Percentiles rank a stretch among this genome's conserved stretches.
phyloP scores from a whole-genome alignment of 2,888 invertebrate genomes.

The Chrysomela aeneicollis region DNA sequence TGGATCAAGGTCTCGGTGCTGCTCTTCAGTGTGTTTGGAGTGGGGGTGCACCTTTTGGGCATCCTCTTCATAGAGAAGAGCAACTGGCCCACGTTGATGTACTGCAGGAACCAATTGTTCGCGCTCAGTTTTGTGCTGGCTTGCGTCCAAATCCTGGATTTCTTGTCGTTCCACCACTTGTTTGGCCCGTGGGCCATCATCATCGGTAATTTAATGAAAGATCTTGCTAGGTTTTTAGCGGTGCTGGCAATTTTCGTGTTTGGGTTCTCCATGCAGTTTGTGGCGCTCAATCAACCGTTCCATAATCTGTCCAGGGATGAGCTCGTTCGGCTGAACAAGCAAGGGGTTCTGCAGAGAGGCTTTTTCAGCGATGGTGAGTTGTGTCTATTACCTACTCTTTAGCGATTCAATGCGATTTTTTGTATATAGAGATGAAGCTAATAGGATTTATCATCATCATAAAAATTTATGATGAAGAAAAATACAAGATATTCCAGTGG shows the following conservation, averaged over 20 bases:
- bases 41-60: conserved; percentile 87
- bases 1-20: conserved; percentile 91
- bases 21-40: conserved; percentile 88
- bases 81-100: conserved; percentile 88
- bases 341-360: conserved; percentile 33
- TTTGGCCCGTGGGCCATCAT: conserved; percentile 99
- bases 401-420: conserved; percentile 1
- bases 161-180: conserved; percentile 97
- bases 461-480: too few species aligned
- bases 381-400: conserved; percentile 27
- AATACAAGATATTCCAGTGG: too few species aligned
- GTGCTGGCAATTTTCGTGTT: conserved; percentile 98
- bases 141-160: conserved; percentile 97
- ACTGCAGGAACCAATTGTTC: conserved; percentile 96
- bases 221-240: conserved; percentile 94
- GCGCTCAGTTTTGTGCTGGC: conserved; percentile 94
- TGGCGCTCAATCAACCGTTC: conserved; percentile 95
- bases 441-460: too few species aligned
- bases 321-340: conserved; percentile 63
- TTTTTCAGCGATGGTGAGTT: conserved; percentile 80
- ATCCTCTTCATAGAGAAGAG: conserved; percentile 71
- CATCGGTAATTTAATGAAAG: conserved; percentile 93
- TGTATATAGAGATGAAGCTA: conserved; percentile 19
- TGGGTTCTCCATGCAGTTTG: conserved; percentile 97
- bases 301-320: conserved; percentile 72